Base-by-base conservation (phyloP, 1,140 invertebrate species). In the Nymphalis io region DNA sequence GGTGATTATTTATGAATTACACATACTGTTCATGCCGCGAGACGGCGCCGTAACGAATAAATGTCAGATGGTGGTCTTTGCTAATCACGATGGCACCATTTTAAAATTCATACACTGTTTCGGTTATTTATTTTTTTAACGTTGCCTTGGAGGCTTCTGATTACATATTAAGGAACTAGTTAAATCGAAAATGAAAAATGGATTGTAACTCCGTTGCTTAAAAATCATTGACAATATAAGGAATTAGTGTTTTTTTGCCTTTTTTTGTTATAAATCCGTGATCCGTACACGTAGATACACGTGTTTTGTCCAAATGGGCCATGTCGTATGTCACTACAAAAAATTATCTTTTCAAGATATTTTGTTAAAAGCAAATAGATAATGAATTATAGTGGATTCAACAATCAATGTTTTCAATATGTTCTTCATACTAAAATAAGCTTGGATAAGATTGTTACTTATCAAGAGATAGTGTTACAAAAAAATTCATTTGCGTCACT, bases 401-500 rank as follows among this genome's bases (percentile, higher is more conserved):
- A 27, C 8, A 48, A 62, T 62, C 60, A 48, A 62, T 27, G 44
- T 62, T 16, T 62, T 13, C 8, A 60, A 60, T 23, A 40, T 16
- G 11, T 20, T 20, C 2, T 20, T 10, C 46, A 51, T 51, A 51
- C 46, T 10, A 11, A 18, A 18, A 12, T 0, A 27, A 27, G 8
- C 1, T 20, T 20, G 6, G 60, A 63, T 63, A 33, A 63, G 60
- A 63, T 63, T 23, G 12, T 51, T 51, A 20, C 38, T 63, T 63
- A 51, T 63, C 44, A 6, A 3, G 20, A 16, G 44, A 63, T 63
- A 53, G 23, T 16, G n/a, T 10, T 33, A n/a, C 23, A 27, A 33
- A 46, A 33, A 39, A 18, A 38, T 61, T n/a, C 16, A 38, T 51
- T 16, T 51, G 51, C 60, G 60, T 63, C 60, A 63, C 46, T 63